Evolutionary conservation across 2,888 invertebrate genomes (phyloP), one percentile per base, ranked within the genome.

Genomic region (Lasius fuliginosus): DNA sequence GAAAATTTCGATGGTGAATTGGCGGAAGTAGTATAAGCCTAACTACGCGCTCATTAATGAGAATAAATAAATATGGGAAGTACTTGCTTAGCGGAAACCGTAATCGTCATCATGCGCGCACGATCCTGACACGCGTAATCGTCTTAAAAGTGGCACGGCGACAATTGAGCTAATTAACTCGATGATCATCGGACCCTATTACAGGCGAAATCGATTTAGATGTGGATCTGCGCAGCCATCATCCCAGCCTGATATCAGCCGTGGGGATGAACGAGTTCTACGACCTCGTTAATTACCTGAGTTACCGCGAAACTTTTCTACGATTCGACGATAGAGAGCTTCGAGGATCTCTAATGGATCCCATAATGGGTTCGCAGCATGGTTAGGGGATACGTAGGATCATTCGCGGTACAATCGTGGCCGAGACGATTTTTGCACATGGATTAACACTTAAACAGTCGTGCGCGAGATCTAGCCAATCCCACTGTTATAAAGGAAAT

Each of bases 221-320:
- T 91, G 90, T 87, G 87, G 86, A 92, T 92, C 91, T 88, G 83
- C 86, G 75, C 84, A 68, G 84, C 56, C 82, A 73, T 58, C 85
- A 85, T 85, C 85, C 77, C 85, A 86, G 82, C 83, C 87, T 90
- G 89, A 91, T 92, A 92, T 92, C 91, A 88, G 87, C 84, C 82
- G 81, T 77, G 81, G 82, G 86, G 87, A 92, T 88, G 91, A 90
- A 92, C 91, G 91, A 92, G 90, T 89, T 90, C 87, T 88, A 90
- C 91, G 90, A 88, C 87, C 92, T 92, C 92, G 90, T 92, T 92
- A 92, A 92, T 92, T 92, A 92, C 92, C 91, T 89, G 90, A 89
- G 89, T 92, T 92, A 91, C 92, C 91, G 89, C 91, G 88, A 90
- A 92, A 92, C 91, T 92, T 92, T 92, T 92, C 91, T 88, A 90